These are phyloP conservation scores for Sphaerodactylus townsendi DNA, from an alignment of 2,113 vertebrate species.

Conservation along the genomic window DNA sequence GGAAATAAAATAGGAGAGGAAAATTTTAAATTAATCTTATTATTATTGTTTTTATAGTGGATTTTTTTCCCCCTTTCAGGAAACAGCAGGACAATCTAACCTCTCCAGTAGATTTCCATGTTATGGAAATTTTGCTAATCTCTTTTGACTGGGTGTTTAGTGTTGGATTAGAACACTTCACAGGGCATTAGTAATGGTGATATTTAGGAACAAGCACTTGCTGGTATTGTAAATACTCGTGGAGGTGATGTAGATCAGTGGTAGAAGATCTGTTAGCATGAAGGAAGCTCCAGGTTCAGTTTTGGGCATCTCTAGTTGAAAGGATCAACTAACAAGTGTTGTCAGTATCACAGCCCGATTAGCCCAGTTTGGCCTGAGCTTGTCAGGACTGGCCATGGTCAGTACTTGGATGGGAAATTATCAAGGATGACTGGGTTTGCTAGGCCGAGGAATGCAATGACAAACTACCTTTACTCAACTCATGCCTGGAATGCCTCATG, in stretches of 20 bases:
- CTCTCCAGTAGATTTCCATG: constrained; percentile 53
- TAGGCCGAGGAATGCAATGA: too few species aligned
- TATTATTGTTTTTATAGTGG: constrained; percentile 25
- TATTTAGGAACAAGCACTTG: not conserved
- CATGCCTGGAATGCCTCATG: too few species aligned
- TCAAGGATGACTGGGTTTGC: too few species aligned
- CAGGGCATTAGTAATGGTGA: not conserved
- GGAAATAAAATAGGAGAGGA: constrained; percentile 55
- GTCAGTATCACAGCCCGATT: too few species aligned
- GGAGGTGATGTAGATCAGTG: not conserved
- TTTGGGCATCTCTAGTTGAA: not conserved
- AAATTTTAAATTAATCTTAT: not conserved
- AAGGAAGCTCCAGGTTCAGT: not conserved
- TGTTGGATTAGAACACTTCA: too few species aligned
- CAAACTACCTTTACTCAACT: too few species aligned
- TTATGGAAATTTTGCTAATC: not conserved
- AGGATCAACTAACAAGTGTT: too few species aligned
- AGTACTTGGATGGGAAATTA: too few species aligned
- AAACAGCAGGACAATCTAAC: constrained; percentile 22
- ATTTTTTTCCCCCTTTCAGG: constrained; percentile 59
- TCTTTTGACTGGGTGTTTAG: too few species aligned
- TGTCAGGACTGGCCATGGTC: too few species aligned
- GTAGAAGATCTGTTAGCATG: not conserved
- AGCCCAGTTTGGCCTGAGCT: too few species aligned
- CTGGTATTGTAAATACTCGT: too few species aligned